These are phyloP conservation scores for Sebastes elongatus DNA, from an alignment of 2,797 vertebrate genomes.

Conservation along the genomic window DNA sequence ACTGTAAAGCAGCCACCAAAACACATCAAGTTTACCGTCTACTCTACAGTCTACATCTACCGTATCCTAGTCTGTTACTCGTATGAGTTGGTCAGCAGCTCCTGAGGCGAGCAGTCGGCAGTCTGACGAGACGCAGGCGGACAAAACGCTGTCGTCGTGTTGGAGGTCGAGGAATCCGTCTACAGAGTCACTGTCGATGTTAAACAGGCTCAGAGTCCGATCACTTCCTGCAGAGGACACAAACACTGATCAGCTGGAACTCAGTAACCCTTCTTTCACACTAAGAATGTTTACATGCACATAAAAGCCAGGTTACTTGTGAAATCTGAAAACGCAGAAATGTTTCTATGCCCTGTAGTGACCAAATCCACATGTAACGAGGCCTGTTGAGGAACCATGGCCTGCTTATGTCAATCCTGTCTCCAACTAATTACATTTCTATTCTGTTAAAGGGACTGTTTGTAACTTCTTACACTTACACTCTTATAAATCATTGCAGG, in stretches of 20 bases:
- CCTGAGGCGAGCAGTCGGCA: slow-evolving; percentile 77
- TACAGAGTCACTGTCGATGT: slow-evolving; percentile 63
- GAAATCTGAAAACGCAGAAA: neutral
- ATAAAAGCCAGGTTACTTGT: neutral
- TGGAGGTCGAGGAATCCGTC: slow-evolving; percentile 75
- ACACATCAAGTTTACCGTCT: neutral
- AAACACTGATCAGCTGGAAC: neutral
- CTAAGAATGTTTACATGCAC: neutral
- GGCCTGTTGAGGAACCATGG: too few relatives aligned
- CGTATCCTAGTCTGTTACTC: slow-evolving; percentile 67
- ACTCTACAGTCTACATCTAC: neutral
- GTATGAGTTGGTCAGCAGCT: slow-evolving; percentile 82
- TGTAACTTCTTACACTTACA: too few relatives aligned
- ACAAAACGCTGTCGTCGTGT: slow-evolving; percentile 79
- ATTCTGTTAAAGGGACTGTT: too few relatives aligned
- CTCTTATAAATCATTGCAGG: too few relatives aligned
- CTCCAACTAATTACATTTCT: too few relatives aligned
- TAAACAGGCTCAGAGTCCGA: slow-evolving; percentile 71
- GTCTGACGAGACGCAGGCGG: slow-evolving; percentile 70
- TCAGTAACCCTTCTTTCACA: neutral
- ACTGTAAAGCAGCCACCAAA: neutral
- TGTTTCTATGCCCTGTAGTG: too few relatives aligned
- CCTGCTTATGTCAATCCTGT: too few relatives aligned
- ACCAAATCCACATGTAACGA: too few relatives aligned
- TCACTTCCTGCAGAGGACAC: slow-evolving; percentile 74